A percentile compares a stretch with the other conserved stretches of the same genome.
Conservation (phyloP, 1,140 invertebrate species). For the Bradysia coprophila region DNA sequence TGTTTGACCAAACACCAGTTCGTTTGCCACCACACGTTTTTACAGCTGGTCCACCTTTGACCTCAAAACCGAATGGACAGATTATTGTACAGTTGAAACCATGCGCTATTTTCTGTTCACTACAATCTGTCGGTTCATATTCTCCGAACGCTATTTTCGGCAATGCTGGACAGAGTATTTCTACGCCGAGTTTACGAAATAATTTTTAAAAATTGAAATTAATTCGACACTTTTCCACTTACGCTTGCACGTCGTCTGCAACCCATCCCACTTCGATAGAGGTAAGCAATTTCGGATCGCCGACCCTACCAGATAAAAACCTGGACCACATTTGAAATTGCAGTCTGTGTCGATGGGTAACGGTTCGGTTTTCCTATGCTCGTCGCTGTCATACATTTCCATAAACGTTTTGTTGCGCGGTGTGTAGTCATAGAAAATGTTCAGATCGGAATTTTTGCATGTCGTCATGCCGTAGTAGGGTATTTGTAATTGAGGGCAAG, state of each 20-base stretch:
- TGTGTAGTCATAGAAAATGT: conserved; percentile 4
- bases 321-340: conserved; percentile 40
- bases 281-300: conserved; percentile 43
- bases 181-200: conserved; percentile 19
- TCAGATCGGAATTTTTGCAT: conserved; percentile 32
- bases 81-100: conserved; percentile 31
- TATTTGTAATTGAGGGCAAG: conserved; percentile 30
- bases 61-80: conserved; percentile 33
- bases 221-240: conserved; percentile 4
- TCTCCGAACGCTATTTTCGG: conserved; percentile 26
- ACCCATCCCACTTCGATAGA: conserved; percentile 46
- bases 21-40: conserved; percentile 25
- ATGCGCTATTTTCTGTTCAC: conserved; percentile 27
- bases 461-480: conserved; percentile 37
- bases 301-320: conserved; percentile 44
- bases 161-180: conserved; percentile 33
- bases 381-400: conserved; percentile 7
- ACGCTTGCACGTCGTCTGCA: conserved; percentile 46
- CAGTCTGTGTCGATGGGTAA: conserved; percentile 41
- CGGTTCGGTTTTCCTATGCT: conserved; percentile 8
- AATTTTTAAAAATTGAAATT: not conserved
- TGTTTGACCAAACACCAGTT: conserved; percentile 28
- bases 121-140: conserved; percentile 29
- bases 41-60: conserved; percentile 27
- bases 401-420: conserved; percentile 4